Conservation (phyloP, 2,888 invertebrate species). For the Drosophila neotestacea region DNA sequence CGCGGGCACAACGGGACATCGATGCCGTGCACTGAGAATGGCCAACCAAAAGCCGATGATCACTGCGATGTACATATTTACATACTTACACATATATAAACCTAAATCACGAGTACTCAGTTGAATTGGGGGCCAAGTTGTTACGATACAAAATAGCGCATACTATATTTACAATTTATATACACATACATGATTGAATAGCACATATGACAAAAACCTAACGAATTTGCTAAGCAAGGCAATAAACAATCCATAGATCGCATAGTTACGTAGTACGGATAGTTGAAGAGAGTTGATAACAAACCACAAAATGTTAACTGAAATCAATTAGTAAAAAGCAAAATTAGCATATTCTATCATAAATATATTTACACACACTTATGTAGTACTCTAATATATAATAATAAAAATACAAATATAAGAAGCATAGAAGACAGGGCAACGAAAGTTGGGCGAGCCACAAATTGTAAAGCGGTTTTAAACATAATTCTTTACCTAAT, state of each 20-base stretch:
- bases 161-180: slow-evolving; percentile 36
- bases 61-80: slow-evolving; percentile 45
- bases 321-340: slow-evolving; percentile 73
- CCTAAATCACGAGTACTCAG: slow-evolving; percentile 47
- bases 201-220: slow-evolving; percentile 57
- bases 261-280: slow-evolving; percentile 35
- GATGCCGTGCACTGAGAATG: slow-evolving; percentile 89
- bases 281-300: slow-evolving; percentile 44
- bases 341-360: slow-evolving; percentile 53
- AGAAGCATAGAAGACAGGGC: slow-evolving; percentile 44
- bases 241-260: slow-evolving; percentile 57
- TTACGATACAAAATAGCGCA: slow-evolving; percentile 50
- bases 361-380: slow-evolving; percentile 26
- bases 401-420: slow-evolving; percentile 23
- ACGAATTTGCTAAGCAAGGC: slow-evolving; percentile 82
- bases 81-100: slow-evolving; percentile 37
- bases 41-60: background rate
- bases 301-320: slow-evolving; percentile 57
- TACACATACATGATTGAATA: slow-evolving; percentile 31
- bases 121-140: slow-evolving; percentile 72
- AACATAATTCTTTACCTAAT: slow-evolving; percentile 43
- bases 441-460: slow-evolving; percentile 61
- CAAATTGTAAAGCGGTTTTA: slow-evolving; percentile 72
- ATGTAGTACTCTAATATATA: slow-evolving; percentile 33
- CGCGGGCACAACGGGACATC: slow-evolving; percentile 97